These are phyloP conservation scores for Phoeniculus purpureus DNA, from an alignment of 2,797 vertebrate genomes.

Conservation along the genomic window DNA sequence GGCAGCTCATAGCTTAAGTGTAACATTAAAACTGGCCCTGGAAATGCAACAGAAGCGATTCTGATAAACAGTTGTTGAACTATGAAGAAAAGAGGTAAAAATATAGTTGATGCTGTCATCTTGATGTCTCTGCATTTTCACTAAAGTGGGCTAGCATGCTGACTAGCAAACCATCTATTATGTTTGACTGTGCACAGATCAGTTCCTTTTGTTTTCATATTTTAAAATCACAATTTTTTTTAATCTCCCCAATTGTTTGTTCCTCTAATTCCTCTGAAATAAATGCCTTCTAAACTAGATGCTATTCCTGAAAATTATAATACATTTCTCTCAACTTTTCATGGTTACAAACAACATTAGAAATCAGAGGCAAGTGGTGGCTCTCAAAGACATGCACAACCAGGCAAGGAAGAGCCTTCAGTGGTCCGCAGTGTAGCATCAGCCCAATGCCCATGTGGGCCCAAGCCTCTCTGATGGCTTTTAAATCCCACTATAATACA, in stretches of 20 bases:
- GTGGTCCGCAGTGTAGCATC: fast-evolving
- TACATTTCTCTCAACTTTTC: not conserved
- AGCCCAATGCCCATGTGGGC: not conserved
- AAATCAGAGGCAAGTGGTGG: not conserved
- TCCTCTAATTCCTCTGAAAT: not conserved
- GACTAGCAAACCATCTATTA: not conserved
- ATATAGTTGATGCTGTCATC: not conserved
- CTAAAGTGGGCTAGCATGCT: not conserved
- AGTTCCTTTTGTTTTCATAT: not conserved
- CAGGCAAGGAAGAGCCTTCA: not conserved
- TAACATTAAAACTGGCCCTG: not conserved
- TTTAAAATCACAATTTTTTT: not conserved
- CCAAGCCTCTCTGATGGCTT: not conserved
- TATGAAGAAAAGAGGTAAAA: not conserved
- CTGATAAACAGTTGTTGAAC: not conserved
- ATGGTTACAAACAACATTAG: not conserved
- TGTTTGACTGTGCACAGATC: not conserved
- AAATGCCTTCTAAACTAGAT: not conserved
- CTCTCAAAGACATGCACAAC: not conserved
- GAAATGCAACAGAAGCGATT: not conserved
- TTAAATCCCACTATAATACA: not conserved
- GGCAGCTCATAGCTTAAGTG: not conserved
- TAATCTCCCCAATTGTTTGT: not conserved
- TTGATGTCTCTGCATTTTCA: not conserved
- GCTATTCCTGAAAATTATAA: not conserved